A percentile compares a stretch with the other conserved stretches of the same genome.
Evolutionary conservation across 2,797 vertebrate genomes (phyloP).

Genomic region (Bufotes viridis): DNA sequence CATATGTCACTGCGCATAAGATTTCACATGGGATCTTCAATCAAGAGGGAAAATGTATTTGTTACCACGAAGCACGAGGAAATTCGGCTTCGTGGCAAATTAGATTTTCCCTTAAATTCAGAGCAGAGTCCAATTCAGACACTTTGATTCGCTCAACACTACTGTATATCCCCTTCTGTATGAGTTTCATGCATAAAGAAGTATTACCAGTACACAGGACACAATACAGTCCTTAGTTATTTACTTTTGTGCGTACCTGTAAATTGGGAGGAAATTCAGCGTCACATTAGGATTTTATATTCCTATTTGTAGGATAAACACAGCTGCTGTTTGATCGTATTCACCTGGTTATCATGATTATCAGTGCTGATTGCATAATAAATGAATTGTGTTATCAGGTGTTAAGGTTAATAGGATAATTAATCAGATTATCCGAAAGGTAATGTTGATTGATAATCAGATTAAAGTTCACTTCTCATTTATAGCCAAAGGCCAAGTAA

Average conservation of each 20-base stretch:
- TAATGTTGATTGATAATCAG: slow-evolving; percentile 37
- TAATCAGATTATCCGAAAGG: slow-evolving; percentile 20
- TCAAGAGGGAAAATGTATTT: too few relatives aligned
- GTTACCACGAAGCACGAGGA: too few relatives aligned
- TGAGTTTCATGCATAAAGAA: too few relatives aligned
- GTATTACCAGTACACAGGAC: neutral
- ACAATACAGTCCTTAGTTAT: neutral
- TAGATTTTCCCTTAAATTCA: too few relatives aligned
- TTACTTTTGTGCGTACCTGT: slow-evolving; percentile 32
- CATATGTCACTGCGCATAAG: too few relatives aligned
- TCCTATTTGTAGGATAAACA: slow-evolving; percentile 74
- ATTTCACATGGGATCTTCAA: too few relatives aligned
- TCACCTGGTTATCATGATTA: slow-evolving; percentile 71
- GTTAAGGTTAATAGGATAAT: slow-evolving; percentile 17
- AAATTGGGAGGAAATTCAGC: slow-evolving; percentile 27
- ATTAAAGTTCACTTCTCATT: slow-evolving; percentile 8
- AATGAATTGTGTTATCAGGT: slow-evolving; percentile 40
- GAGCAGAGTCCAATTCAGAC: too few relatives aligned
- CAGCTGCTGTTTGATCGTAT: slow-evolving; percentile 72
- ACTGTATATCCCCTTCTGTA: too few relatives aligned
- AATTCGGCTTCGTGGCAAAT: too few relatives aligned
- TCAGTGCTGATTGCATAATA: slow-evolving; percentile 12
- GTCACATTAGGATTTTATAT: slow-evolving; percentile 25
- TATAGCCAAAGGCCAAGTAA: neutral
- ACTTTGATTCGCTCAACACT: too few relatives aligned